A percentile compares a stretch with the other conserved stretches of the same genome.
These are phyloP conservation scores for Metallyticus violacea DNA, from an alignment of 2,888 invertebrate genomes.

Conservation along the genomic window DNA sequence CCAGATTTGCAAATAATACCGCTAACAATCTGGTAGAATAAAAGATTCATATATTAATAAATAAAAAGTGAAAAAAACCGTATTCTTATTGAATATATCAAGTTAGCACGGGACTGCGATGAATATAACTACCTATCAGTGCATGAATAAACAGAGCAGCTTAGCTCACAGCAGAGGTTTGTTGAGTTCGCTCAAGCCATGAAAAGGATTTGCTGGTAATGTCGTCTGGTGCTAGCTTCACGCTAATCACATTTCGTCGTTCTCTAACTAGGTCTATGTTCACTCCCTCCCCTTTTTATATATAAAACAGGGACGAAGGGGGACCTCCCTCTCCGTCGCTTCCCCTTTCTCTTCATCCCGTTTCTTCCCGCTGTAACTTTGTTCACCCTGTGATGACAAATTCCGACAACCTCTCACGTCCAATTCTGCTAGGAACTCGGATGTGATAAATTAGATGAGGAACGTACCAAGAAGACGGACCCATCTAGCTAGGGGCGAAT, in stretches of 20 bases:
- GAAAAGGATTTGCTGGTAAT: neutral
- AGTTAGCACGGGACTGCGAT: too few species aligned
- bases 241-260: neutral
- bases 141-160: neutral
- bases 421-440: conserved; percentile 17
- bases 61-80: too few species aligned
- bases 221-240: neutral
- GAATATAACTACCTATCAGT: too few species aligned
- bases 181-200: too few species aligned
- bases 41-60: too few species aligned
- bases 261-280: conserved; percentile 10
- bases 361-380: conserved; percentile 15
- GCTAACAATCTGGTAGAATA: too few species aligned
- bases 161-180: too few species aligned
- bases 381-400: conserved; percentile 14
- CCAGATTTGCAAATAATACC: too few species aligned
- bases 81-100: too few species aligned
- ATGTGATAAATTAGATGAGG: conserved; percentile 17
- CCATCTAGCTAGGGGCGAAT: neutral
- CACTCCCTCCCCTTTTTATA: neutral
- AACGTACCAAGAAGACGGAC: neutral
- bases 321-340: too few species aligned
- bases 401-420: conserved; percentile 14
- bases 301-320: neutral
- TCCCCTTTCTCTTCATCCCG: too few species aligned